Percentiles rank a stretch among this genome's conserved stretches.
Evolutionary conservation across 2,113 vertebrate genomes (phyloP).

Genomic region (Indicator indicator): DNA sequence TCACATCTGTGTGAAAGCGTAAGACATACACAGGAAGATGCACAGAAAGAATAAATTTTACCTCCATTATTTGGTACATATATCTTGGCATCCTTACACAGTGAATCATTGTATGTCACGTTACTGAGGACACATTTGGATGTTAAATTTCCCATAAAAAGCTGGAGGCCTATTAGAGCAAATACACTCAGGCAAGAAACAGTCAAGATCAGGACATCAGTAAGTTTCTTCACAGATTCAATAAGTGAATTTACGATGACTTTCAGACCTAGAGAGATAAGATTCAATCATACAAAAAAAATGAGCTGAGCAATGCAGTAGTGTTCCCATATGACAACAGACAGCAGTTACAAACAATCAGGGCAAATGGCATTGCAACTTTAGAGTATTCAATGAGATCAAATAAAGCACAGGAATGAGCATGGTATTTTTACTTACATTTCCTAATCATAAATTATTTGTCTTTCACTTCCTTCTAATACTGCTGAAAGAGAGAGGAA

Average conservation of each 20-base stretch:
- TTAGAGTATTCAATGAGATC: neutral
- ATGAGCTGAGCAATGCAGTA: neutral
- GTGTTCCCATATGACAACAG: neutral
- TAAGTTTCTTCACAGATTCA: conserved; percentile 92
- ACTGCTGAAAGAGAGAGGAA: neutral
- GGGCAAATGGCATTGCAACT: neutral
- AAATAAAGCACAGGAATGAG: neutral
- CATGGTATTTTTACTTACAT: neutral
- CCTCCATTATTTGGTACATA: neutral
- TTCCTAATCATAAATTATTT: neutral
- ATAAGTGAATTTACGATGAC: conserved; percentile 93
- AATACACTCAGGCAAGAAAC: conserved; percentile 94
- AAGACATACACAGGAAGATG: neutral
- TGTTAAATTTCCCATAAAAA: conserved; percentile 93
- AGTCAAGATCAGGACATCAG: conserved; percentile 93
- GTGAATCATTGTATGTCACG: neutral
- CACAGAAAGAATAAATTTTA: neutral
- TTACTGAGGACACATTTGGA: conserved; percentile 84
- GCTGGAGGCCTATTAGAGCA: conserved; percentile 93
- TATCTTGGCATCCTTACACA: conserved; percentile 36
- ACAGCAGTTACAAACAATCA: neutral
- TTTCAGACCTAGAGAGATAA: conserved; percentile 84
- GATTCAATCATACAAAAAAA: neutral
- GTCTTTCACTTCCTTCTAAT: neutral
- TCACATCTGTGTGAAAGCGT: neutral